Base-by-base conservation (phyloP, 2,113 vertebrate genomes). In the Sphaerodactylus townsendi region DNA sequence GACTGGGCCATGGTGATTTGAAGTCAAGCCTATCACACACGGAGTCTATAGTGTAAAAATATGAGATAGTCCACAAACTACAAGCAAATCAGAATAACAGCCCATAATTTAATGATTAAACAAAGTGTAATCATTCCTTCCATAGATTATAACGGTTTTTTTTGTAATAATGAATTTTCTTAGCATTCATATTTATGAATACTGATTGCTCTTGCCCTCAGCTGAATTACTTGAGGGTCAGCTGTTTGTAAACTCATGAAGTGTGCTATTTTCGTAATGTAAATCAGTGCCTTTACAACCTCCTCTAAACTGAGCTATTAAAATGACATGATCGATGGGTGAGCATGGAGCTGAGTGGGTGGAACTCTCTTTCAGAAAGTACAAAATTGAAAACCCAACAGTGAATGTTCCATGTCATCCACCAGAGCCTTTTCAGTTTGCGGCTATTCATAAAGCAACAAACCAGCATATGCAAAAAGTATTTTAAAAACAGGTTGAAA, bases 241-340 rank as follows among this genome's bases (percentile, higher is more conserved):
- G 37, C 44, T 77, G 74, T 70, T 77, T 84, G 74, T 64, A 77
- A 70, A 70, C 21, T 44, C 37, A 28, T 44, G 48, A 77, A 59
- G 6, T 39, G 48, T 77, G 74, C 28, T 77, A 41, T 83, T 76
- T 83, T 75, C 17, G 28, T 56, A 77, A 77, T 17, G 82, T 70
- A 46, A 84, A 77, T 35, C 19, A 25, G 14, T 84, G 73, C 73
- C 33, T 77, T 70, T 53, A 77, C 71, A 44, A 28, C 11, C 50
- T 70, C 25, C 9, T 28, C 30, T 30, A 70, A 81, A 30, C 41
- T 4, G 65, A 41, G 37, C 74, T 84, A 77, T 77, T 77, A 71
- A 81, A 71, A 56, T 71, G 48, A 44, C 74, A 84, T 77, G 82
- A 77, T 70, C 35, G 65, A 84, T 70, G 48, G 30, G 74, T 70